Conservation (phyloP, 2,888 invertebrate genomes). For the Caenorhabditis japonica region DNA sequence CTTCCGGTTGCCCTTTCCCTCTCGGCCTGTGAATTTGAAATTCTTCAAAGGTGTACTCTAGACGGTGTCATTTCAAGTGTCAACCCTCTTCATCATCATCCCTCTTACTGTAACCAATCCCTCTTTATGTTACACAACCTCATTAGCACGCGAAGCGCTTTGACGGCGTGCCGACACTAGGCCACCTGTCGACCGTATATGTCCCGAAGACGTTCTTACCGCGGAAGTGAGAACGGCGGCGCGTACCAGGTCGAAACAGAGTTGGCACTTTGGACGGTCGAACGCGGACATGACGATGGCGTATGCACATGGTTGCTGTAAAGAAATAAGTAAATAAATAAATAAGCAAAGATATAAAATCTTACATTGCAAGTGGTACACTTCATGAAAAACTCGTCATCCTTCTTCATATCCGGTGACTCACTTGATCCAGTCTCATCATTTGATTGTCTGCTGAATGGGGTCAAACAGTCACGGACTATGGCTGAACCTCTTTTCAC, state of each 20-base stretch:
- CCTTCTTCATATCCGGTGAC: conserved; percentile 62
- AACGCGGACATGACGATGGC: conserved; percentile 63
- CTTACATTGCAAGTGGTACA: conserved; percentile 57
- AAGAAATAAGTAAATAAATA: too few relatives aligned
- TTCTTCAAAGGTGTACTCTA: neutral
- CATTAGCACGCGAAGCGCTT: conserved; percentile 44
- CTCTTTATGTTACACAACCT: conserved; percentile 56
- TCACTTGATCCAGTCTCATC: conserved; percentile 64
- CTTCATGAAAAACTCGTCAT: conserved; percentile 59
- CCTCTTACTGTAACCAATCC: conserved; percentile 47
- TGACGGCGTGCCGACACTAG: conserved; percentile 29
- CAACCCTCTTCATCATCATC: conserved; percentile 39
- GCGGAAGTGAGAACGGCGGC: conserved; percentile 39
- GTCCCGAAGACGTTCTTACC: conserved; percentile 27
- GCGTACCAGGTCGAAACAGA: conserved; percentile 64
- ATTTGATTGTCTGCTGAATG: conserved; percentile 64
- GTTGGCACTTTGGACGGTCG: conserved; percentile 68
- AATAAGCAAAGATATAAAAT: neutral
- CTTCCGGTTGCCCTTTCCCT: neutral
- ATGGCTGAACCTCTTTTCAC: conserved; percentile 55
- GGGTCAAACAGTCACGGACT: conserved; percentile 63
- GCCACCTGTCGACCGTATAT: conserved; percentile 47
- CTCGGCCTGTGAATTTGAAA: neutral
- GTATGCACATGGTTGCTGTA: conserved; percentile 57
- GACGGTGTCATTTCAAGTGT: conserved; percentile 40